Evolutionary conservation across 2,888 invertebrate species (phyloP).

Genomic region (Apoderus coryli): DNA sequence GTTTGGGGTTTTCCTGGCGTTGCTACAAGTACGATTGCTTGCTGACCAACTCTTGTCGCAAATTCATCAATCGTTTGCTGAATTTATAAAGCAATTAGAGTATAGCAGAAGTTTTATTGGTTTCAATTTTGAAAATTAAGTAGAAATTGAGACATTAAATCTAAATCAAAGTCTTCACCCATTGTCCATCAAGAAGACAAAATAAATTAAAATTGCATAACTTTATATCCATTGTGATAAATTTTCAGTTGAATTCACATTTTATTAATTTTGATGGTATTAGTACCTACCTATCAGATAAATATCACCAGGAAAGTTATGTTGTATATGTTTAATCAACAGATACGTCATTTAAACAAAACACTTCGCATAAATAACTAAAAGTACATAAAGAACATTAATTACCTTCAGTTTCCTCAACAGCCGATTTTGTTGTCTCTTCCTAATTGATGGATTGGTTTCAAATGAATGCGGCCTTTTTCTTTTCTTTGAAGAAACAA

Average conservation of each 20-base stretch:
- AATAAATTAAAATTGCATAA: no score
- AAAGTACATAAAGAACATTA: background rate
- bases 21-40: constrained; percentile 89
- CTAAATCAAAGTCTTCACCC: background rate
- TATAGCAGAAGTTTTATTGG: constrained; percentile 1
- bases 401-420: constrained; percentile 68
- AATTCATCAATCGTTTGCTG: constrained; percentile 94
- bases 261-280: no score
- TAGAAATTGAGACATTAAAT: constrained; percentile 1
- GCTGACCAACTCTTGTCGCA: constrained; percentile 92
- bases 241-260: no score
- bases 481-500: constrained; percentile 87
- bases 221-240: no score
- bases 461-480: constrained; percentile 93
- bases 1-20: constrained; percentile 94
- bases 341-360: no score
- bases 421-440: constrained; percentile 87
- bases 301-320: no score
- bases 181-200: no score
- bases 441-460: constrained; percentile 91
- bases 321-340: no score
- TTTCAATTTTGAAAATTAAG: constrained; percentile 4
- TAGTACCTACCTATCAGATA: no score
- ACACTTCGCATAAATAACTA: constrained; percentile 1
- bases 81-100: constrained; percentile 20